phyloP scores from a whole-genome alignment of 2,888 invertebrate genomes.

The Margaritifera margaritifera region DNA sequence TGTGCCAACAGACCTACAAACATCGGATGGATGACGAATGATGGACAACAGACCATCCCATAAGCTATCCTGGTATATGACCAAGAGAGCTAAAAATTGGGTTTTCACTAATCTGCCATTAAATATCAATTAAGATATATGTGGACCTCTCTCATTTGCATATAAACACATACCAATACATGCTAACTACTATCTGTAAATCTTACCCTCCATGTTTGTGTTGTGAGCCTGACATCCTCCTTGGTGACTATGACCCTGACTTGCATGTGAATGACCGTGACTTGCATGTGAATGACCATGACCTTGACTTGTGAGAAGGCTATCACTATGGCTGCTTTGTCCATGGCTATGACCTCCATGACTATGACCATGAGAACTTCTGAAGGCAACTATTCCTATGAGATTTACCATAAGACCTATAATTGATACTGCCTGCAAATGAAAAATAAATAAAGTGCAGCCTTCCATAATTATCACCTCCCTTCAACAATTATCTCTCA shows the following conservation, averaged over 20 bases:
- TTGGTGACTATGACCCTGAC: constrained; percentile 60
- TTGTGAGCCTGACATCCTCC: constrained; percentile 64
- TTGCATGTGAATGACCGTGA: constrained; percentile 62
- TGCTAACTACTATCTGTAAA: too few species aligned
- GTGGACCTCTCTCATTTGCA: too few species aligned
- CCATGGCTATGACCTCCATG: constrained; percentile 69
- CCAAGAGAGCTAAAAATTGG: too few species aligned
- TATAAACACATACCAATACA: too few species aligned
- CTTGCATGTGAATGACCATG: constrained; percentile 70
- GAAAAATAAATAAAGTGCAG: constrained; percentile 4
- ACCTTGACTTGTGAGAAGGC: constrained; percentile 20
- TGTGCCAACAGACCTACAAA: too few species aligned
- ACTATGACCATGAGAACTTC: constrained; percentile 67
- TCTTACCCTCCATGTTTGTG: constrained; percentile 76
- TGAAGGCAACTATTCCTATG: constrained; percentile 76
- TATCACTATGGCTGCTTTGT: constrained; percentile 51
- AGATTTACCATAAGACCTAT: constrained; percentile 76
- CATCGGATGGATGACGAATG: too few species aligned
- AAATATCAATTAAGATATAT: too few species aligned
- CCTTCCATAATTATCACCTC: too few species aligned
- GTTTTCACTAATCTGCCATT: too few species aligned
- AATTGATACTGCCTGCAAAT: constrained; percentile 75
- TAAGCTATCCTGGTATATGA: too few species aligned
- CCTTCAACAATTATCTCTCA: too few species aligned
- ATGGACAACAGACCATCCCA: too few species aligned